phyloP scores from a whole-genome alignment of 2,797 vertebrate species.

The Falco rusticolus region DNA sequence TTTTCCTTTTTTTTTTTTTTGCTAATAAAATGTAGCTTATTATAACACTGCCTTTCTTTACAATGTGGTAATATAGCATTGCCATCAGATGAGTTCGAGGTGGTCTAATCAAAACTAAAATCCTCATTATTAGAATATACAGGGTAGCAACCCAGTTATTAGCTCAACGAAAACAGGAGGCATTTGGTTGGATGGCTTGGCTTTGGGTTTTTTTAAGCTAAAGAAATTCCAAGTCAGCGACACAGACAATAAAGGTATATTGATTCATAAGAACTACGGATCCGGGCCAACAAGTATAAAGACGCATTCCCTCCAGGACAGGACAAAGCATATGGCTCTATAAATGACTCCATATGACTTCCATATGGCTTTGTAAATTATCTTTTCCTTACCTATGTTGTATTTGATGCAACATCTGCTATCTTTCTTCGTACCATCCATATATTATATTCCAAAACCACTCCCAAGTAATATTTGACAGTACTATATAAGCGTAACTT shows the following conservation, averaged over 20 bases:
- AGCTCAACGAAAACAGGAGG: background rate
- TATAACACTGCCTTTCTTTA: background rate
- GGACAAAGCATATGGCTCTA: background rate
- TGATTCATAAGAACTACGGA: background rate
- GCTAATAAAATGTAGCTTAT: background rate
- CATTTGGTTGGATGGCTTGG: background rate
- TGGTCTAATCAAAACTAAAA: background rate
- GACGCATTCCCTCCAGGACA: background rate
- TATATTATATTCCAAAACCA: background rate
- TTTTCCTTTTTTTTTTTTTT: background rate
- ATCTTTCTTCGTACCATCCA: background rate
- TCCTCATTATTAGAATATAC: background rate
- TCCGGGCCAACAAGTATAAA: background rate
- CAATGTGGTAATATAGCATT: background rate
- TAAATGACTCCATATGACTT: background rate
- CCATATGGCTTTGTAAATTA: background rate
- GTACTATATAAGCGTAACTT: background rate
- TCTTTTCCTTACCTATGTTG: background rate
- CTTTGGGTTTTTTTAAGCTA: background rate
- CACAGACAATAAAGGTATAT: background rate
- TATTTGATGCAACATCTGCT: background rate
- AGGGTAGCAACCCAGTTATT: background rate
- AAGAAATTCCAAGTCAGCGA: background rate
- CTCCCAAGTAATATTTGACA: background rate
- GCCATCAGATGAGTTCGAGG: background rate